Conservation (phyloP, 1,140 invertebrate genomes). For the Lordiphosa stackelbergi region DNA sequence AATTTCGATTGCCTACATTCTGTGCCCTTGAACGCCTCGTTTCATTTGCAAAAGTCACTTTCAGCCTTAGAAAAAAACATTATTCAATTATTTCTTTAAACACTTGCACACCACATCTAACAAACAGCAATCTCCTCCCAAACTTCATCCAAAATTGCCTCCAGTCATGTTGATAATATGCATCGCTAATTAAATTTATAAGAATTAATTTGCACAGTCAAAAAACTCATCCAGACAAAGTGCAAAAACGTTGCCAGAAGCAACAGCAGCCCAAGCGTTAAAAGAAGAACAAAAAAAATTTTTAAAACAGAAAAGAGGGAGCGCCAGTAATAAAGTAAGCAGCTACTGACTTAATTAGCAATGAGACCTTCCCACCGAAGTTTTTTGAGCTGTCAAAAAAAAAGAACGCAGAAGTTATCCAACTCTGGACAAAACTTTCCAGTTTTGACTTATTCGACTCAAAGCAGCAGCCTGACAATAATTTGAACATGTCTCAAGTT, state of each 20-base stretch:
- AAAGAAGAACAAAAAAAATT: constrained; percentile 3
- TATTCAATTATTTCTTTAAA: too few relatives aligned
- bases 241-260: constrained; percentile 44
- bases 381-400: constrained; percentile 4
- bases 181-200: constrained; percentile 69
- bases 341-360: constrained; percentile 60
- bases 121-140: too few relatives aligned
- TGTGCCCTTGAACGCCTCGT: too few relatives aligned
- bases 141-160: too few relatives aligned
- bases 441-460: constrained; percentile 41
- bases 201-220: constrained; percentile 63
- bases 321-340: constrained; percentile 44
- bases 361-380: constrained; percentile 1
- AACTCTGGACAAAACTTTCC: constrained; percentile 28
- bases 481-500: constrained; percentile 73
- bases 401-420: constrained; percentile 11
- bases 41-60: too few relatives aligned
- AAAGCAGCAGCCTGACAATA: constrained; percentile 54
- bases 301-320: constrained; percentile 19
- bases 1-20: too few relatives aligned
- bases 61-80: too few relatives aligned
- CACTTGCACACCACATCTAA: too few relatives aligned
- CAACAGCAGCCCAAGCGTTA: constrained; percentile 26
- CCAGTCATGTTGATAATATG: too few relatives aligned
- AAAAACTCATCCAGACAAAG: constrained; percentile 42